phyloP scores from a whole-genome alignment of 2,888 invertebrate species.

The Prenolepis imparis region DNA sequence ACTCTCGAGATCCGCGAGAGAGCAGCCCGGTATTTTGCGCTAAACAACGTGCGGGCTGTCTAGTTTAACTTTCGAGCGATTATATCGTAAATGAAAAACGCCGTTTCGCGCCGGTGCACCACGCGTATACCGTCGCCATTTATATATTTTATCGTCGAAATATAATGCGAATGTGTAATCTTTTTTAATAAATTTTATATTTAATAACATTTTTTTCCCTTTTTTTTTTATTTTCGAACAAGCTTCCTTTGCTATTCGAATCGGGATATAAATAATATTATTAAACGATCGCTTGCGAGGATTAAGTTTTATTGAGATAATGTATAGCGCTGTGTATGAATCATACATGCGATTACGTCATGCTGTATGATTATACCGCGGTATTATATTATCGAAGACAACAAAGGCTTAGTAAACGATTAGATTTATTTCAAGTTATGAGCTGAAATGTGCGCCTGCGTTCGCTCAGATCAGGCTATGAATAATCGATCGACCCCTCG shows the following conservation, averaged over 20 bases:
- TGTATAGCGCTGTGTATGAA: not conserved
- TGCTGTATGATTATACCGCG: not conserved
- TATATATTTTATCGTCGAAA: constrained; percentile 19
- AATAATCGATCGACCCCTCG: constrained; percentile 48
- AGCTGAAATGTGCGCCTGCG: constrained; percentile 36
- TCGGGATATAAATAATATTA: not conserved
- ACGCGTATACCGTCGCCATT: not conserved
- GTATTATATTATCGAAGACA: constrained; percentile 50
- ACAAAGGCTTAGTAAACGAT: constrained; percentile 40
- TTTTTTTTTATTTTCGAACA: not conserved
- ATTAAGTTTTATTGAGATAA: constrained; percentile 38
- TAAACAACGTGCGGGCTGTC: constrained; percentile 29
- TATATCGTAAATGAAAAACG: constrained; percentile 23
- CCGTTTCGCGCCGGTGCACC: not conserved
- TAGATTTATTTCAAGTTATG: constrained; percentile 51
- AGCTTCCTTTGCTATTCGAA: not conserved
- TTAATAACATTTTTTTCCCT: not conserved
- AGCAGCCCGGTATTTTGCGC: constrained; percentile 33
- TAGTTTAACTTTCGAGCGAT: constrained; percentile 39
- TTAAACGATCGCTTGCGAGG: not conserved
- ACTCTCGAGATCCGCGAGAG: constrained; percentile 48
- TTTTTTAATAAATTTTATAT: not conserved
- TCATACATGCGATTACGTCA: constrained; percentile 2
- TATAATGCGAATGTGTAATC: not conserved
- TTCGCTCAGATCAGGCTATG: constrained; percentile 47